Evolutionary conservation across 2,113 vertebrate genomes (phyloP).

Genomic region (Ptilonorhynchus violaceus): DNA sequence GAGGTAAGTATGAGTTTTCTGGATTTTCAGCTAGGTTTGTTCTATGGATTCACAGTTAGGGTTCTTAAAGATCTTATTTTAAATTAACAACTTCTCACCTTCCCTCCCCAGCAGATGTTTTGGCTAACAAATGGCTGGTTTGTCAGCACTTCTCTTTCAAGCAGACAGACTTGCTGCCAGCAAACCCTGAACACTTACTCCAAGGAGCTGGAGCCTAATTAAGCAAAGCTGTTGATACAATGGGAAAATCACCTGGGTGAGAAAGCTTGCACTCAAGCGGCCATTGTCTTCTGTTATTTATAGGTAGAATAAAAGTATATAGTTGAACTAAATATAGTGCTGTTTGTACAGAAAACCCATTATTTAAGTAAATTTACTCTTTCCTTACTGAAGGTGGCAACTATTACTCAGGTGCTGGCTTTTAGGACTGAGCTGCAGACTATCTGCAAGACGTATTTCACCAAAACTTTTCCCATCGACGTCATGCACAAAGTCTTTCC

Average conservation of each 20-base stretch:
- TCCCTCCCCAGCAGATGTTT: background rate
- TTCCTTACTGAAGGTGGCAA: background rate
- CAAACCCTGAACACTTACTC: background rate
- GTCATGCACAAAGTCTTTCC: background rate
- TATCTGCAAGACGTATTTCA: background rate
- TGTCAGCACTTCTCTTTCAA: constrained; percentile 7
- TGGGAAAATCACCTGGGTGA: background rate
- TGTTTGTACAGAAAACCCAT: background rate
- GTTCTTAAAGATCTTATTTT: background rate
- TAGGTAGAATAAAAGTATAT: background rate
- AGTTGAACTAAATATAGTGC: background rate
- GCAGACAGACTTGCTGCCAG: background rate
- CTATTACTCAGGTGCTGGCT: background rate
- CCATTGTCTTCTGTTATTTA: background rate
- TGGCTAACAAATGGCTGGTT: constrained; percentile 1
- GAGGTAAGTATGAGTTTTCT: background rate
- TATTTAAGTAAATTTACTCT: background rate
- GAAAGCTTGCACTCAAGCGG: background rate
- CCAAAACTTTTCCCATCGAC: background rate
- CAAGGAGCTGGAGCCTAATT: background rate
- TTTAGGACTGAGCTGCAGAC: background rate
- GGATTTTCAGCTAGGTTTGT: background rate
- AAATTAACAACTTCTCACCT: constrained; percentile 44
- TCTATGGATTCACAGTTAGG: background rate
- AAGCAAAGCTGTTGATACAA: background rate